Base-by-base conservation (phyloP, 2,797 vertebrate genomes). In the Selene dorsalis region DNA sequence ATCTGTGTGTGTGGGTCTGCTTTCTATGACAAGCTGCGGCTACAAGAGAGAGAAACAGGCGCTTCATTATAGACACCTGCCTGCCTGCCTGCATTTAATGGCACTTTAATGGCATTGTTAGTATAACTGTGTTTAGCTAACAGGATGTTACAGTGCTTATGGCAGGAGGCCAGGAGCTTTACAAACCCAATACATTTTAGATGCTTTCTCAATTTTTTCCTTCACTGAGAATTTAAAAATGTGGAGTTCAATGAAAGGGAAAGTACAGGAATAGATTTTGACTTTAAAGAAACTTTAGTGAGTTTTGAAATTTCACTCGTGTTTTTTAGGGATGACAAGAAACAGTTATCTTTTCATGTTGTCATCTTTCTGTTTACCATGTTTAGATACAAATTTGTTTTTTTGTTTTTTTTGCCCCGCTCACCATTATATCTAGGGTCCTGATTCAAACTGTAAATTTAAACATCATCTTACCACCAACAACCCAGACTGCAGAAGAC, bases 1-100 rank as follows among this genome's bases (percentile, higher is more conserved):
- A 32, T n/a, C n/a, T 52, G 38, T 26, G 4, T 8, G 13, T 1
- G 18, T 43, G 16, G 53, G 26, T 39, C 22, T 72, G 47, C n/a
- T 57, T 55, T 67, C n/a, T n/a, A n/a, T n/a, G n/a, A n/a, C n/a
- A 70, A 39, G 24, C n/a, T 59, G 17, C 11, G 35, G 20, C 65
- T 50, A 60, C 45, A 39, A 18, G 50, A 28, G 45, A 39, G 22
- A 5, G 32, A 9, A 35, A 35, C 32, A 61, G 3, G 8, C 26
- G 28, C 30, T 24, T 35, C 41, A 48, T 13, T 18, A 24, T 4
- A 52, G 30, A 64, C 28, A 22, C 43, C 13, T n/a, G 43, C 7
- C 30, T 35, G 28, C 28, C 20, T 35, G 26, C 12, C 18, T 43
- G 17, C 10, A 47, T 47, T 5, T 17, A 9, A 28, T 62, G 45